phyloP scores from a whole-genome alignment of 2,113 vertebrate species.

The Arothron firmamentum region DNA sequence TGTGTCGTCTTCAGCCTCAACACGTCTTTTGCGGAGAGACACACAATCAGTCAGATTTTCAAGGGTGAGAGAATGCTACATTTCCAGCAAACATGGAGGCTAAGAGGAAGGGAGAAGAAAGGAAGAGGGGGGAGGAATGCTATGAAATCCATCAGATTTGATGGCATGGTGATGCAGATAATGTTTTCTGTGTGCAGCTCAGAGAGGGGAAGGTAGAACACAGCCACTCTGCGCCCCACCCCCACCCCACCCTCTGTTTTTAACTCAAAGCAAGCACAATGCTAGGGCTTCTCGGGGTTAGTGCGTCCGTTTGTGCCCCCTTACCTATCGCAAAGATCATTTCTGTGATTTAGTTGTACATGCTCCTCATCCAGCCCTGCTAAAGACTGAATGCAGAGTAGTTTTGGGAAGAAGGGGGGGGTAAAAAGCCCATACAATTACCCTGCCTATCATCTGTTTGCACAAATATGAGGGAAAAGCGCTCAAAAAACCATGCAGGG shows the following conservation, averaged over 20 bases:
- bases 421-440: slow-evolving; percentile 37
- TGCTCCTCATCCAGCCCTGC: slow-evolving; percentile 44
- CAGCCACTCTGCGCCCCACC: slow-evolving; percentile 52
- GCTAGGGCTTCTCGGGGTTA: slow-evolving; percentile 40
- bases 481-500: slow-evolving; percentile 35
- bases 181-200: slow-evolving; percentile 70
- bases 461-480: slow-evolving; percentile 58
- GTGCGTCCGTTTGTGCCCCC: slow-evolving; percentile 51
- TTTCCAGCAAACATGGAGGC: slow-evolving; percentile 61
- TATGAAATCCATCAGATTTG: slow-evolving; percentile 71
- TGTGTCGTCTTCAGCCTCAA: slow-evolving; percentile 27
- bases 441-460: slow-evolving; percentile 63
- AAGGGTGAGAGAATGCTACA: slow-evolving; percentile 62
- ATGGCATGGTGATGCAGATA: slow-evolving; percentile 75
- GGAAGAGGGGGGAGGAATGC: slow-evolving; percentile 9
- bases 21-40: slow-evolving; percentile 25
- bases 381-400: slow-evolving; percentile 24
- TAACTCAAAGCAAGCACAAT: slow-evolving; percentile 49
- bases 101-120: slow-evolving; percentile 41
- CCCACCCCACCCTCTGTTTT: slow-evolving; percentile 44
- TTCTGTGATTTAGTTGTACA: slow-evolving; percentile 58
- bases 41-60: slow-evolving; percentile 59
- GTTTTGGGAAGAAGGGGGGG: slow-evolving; percentile 9
- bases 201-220: slow-evolving; percentile 63
- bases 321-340: slow-evolving; percentile 60